Base-by-base conservation (phyloP, 2,888 invertebrate genomes). In the Gnatocerus cornutus region DNA sequence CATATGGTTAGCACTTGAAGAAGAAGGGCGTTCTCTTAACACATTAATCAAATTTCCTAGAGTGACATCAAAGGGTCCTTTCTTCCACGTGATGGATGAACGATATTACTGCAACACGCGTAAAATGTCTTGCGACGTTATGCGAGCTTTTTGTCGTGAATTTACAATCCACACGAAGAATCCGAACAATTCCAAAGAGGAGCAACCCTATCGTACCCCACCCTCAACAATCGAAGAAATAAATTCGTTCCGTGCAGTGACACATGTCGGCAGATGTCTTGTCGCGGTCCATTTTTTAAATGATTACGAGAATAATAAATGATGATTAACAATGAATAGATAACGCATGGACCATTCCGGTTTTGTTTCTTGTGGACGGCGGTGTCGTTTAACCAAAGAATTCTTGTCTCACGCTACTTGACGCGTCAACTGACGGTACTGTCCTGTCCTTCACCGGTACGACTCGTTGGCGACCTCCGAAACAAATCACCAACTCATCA, bases 341-440 rank as follows among this genome's bases (percentile, higher is more conserved):
- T 78, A 78, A 78, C 50, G 75, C 74, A 71, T 64, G 74, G 41
- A 71, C 46, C 56, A 71, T 70, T 67, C 48, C 65, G 70, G 62
- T 61, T 68, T 64, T 43, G 64, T 65, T 37, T 66, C 21, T 67
- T 27, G 61, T 62, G 16, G 14, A 8, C 66, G 55, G 59, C 72
- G 73, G 73, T 75, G 73, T 74, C 76, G 73, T 70, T 76, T 71
- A 73, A 74, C 77, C 74, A 74, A 77, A 75, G 79, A 81, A 82
- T 82, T 82, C 80, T 76, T 80, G 79, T 81, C 81, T 81, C 81
- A 80, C 81, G 81, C 81, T 81, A 81, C 79, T 78, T 77, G 74
- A 77, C 77, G 76, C 76, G 78, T 77, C 78, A 76, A 73, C 74
- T 75, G 73, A 73, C 68, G 68, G 77, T 78, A 78, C 79, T 77